A percentile compares a stretch with the other conserved stretches of the same genome.
These are phyloP conservation scores for Clarias gariepinus DNA, from an alignment of 2,113 vertebrate species.

Conservation along the genomic window DNA sequence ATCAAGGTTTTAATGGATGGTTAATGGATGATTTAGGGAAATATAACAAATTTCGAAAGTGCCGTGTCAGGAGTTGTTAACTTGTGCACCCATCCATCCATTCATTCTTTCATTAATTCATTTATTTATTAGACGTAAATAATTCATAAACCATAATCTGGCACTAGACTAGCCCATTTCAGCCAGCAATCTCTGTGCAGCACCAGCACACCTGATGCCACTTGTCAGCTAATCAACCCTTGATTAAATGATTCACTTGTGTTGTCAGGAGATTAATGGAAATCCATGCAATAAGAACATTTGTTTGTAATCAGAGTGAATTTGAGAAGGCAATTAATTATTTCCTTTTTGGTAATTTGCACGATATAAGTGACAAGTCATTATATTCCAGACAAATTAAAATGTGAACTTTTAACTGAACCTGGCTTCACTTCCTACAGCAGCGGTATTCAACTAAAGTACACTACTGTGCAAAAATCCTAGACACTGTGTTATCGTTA, in stretches of 20 bases:
- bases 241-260: conserved; percentile 26
- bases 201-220: conserved; percentile 41
- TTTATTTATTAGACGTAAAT: not conserved
- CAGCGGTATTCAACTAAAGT: not conserved
- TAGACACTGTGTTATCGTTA: no score
- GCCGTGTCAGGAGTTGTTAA: conserved; percentile 5
- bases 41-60: not conserved
- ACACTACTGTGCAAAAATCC: no score
- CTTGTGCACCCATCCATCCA: not conserved
- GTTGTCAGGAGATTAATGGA: not conserved
- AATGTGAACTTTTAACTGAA: not conserved
- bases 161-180: not conserved
- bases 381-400: not conserved
- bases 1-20: not conserved
- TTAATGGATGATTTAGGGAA: not conserved
- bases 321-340: conserved; percentile 18
- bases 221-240: conserved; percentile 14
- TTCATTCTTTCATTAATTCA: not conserved
- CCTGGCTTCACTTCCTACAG: not conserved
- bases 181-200: conserved; percentile 19
- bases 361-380: not conserved
- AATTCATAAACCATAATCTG: conserved; percentile 6
- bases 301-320: conserved; percentile 4
- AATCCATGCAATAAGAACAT: not conserved
- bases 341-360: conserved; percentile 1